A percentile compares a stretch with the other conserved stretches of the same genome.
Evolutionary conservation across 2,113 vertebrate species (phyloP).

Genomic region (Megaleporinus macrocephalus): DNA sequence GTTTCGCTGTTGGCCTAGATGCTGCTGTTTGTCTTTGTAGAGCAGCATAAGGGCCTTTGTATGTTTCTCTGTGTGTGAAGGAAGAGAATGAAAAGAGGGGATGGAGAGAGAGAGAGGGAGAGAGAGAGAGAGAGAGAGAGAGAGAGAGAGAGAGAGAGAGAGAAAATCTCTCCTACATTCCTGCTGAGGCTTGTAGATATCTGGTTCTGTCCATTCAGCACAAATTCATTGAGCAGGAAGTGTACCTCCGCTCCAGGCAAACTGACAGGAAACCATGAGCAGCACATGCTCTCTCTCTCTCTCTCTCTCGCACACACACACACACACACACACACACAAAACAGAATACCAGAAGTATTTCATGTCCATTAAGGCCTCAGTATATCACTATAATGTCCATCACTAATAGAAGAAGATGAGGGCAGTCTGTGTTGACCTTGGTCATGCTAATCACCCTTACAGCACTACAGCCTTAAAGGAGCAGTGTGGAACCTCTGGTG

Average conservation of each 20-base stretch:
- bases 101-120: too few species aligned
- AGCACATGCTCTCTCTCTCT: constrained; percentile 20
- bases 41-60: background rate
- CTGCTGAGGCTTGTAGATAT: constrained; percentile 24
- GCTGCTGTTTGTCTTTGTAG: background rate
- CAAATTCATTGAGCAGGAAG: constrained; percentile 50
- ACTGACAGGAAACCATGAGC: constrained; percentile 51
- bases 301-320: constrained; percentile 24
- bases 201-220: constrained; percentile 46
- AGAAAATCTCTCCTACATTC: background rate
- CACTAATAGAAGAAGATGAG: too few species aligned
- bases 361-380: background rate
- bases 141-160: too few species aligned
- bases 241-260: constrained; percentile 37
- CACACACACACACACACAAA: background rate
- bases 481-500: too few species aligned
- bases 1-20: too few species aligned
- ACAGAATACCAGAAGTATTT: constrained; percentile 19
- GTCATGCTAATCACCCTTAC: background rate
- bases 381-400: too few species aligned
- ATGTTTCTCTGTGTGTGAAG: too few species aligned
- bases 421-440: background rate
- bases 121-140: too few species aligned
- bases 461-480: background rate
- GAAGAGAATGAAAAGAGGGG: too few species aligned